phyloP scores from a whole-genome alignment of 2,797 vertebrate species.

The Hozukius guyotensis region DNA sequence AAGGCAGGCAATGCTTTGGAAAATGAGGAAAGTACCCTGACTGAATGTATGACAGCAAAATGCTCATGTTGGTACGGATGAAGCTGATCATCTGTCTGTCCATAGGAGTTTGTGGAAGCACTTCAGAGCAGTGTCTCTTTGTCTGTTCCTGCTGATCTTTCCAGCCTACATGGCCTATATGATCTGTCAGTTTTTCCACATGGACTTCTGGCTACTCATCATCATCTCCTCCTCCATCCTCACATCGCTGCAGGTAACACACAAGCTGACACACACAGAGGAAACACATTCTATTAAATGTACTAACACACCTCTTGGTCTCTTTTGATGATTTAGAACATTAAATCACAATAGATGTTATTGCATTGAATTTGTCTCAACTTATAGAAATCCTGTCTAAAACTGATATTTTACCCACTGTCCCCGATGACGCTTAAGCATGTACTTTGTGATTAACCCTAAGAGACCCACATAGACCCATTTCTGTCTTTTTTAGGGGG shows the following conservation, averaged over 20 bases:
- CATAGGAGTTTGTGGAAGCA: slow-evolving; percentile 97
- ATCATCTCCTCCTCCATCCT: slow-evolving; percentile 99
- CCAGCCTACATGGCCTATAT: slow-evolving; percentile 99
- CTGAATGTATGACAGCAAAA: background rate
- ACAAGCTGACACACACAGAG: background rate
- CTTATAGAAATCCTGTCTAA: background rate
- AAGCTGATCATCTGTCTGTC: background rate
- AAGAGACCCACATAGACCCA: too few relatives aligned
- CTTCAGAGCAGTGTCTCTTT: slow-evolving; percentile 96
- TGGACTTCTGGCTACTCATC: slow-evolving; percentile 99
- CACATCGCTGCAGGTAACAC: slow-evolving; percentile 94
- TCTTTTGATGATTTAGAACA: too few relatives aligned
- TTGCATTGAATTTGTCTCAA: background rate
- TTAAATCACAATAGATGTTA: too few relatives aligned
- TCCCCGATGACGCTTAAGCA: fast-evolving
- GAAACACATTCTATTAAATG: background rate
- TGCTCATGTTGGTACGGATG: background rate
- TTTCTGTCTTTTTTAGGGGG: too few relatives aligned
- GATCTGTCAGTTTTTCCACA: slow-evolving; percentile 99
- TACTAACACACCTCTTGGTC: background rate
- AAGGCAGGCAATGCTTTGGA: background rate
- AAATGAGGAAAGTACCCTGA: background rate
- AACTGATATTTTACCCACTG: background rate
- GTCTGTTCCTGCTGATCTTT: slow-evolving; percentile 94
- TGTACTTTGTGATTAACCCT: background rate